Percentiles rank a stretch among this genome's conserved stretches.
These are phyloP conservation scores for Neolamprologus devosi DNA, from an alignment of 2,113 vertebrate species.

Conservation along the genomic window DNA sequence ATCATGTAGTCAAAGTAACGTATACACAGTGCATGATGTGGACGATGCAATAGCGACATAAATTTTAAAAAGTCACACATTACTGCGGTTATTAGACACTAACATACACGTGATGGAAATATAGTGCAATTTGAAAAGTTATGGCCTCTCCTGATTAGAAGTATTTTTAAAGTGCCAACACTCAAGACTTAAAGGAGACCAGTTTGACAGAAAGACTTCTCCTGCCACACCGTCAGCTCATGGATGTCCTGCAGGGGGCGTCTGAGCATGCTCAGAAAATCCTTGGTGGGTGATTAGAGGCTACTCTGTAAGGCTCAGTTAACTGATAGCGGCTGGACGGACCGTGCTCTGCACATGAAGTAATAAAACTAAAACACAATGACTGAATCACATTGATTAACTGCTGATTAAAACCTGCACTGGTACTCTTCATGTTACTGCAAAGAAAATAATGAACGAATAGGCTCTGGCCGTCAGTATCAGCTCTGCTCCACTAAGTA, in stretches of 20 bases:
- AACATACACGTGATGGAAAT: neutral
- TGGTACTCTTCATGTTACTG: neutral
- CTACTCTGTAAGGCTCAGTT: neutral
- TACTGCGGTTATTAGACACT: neutral
- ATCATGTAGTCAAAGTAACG: neutral
- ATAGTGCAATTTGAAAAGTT: neutral
- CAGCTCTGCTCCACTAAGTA: neutral
- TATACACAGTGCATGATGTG: accelerated
- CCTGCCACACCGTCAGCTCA: neutral
- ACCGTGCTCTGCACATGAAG: neutral
- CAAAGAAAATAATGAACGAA: neutral
- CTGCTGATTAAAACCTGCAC: neutral
- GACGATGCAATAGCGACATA: neutral
- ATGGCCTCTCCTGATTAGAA: neutral
- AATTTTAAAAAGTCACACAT: neutral
- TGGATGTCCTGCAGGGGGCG: neutral
- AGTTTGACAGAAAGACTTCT: neutral
- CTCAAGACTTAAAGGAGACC: neutral
- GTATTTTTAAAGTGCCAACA: neutral
- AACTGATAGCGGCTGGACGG: neutral
- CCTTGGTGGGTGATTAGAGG: neutral
- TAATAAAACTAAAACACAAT: neutral
- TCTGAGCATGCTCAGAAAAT: neutral
- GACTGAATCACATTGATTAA: neutral
- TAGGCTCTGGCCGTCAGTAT: neutral